Base-by-base conservation (phyloP, 2,888 invertebrate genomes). In the Orthosia incerta region DNA sequence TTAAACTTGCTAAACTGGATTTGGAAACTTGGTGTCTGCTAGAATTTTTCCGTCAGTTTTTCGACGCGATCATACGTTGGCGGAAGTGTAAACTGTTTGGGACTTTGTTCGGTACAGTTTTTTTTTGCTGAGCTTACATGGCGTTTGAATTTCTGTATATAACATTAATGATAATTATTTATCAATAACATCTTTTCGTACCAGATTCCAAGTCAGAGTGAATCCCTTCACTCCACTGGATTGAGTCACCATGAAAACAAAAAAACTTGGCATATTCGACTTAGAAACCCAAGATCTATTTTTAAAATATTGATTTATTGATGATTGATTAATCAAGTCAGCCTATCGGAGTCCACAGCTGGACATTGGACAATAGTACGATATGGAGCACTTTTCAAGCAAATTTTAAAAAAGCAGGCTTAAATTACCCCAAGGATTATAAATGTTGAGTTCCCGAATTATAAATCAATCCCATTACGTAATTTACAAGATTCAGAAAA, bases 1-100 rank as follows among this genome's bases (percentile, higher is more conserved):
- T 85, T 82, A 87, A 88, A 88, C 88, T 89, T 87, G 72, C 64
- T 72, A 79, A 87, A 89, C 82, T 83, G 80, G 82, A 87, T 89
- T 90, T 80, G 39, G 66, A 79, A 87, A 89, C 82, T 85, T 82
- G 62, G 67, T 73, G 81, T 77, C 81, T 81, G 72, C 53, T 76
- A 61, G 69, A 83, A 85, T 82, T 85, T 87, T 82, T 76, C 72
- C 64, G 81, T 79, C 72, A 76, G 63, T 76, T 81, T 78, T 78
- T 65, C 51, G 61, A 68, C 31, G 56, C 15, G 26, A 64, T 74
- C 65, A 69, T 61, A 65, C n/a, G 31, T 63, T 51, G 46, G 62
- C 1, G n/a, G 45, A 50, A 46, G 39, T 16, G 20, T 11, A 69
- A 57, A 51, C 23, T 71, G 15, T 51, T 45, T 56, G 9, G 4